These are phyloP conservation scores for Trichopria drosophilae DNA, from an alignment of 2,888 invertebrate genomes.

Conservation along the genomic window DNA sequence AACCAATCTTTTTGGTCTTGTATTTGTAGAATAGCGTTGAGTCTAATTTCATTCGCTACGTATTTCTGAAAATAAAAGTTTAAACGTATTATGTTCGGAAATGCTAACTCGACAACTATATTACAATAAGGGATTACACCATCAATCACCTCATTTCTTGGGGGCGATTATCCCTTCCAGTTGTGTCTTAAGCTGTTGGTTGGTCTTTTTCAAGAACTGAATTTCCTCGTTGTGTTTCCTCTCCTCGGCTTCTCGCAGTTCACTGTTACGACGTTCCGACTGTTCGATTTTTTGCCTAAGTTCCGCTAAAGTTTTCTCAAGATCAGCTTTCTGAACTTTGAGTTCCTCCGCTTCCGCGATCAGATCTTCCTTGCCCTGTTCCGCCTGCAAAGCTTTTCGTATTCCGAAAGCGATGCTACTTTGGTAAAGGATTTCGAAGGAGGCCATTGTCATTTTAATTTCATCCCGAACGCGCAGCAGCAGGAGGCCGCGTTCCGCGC, in stretches of 20 bases:
- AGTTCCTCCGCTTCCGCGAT: slow-evolving; percentile 74
- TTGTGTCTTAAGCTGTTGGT: slow-evolving; percentile 92
- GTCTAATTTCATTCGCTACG: too few relatives aligned
- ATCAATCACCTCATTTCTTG: too few relatives aligned
- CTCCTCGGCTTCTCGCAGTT: slow-evolving; percentile 85
- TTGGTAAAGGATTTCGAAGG: slow-evolving; percentile 94
- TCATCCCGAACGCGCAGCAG: slow-evolving; percentile 92
- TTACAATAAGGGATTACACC: too few relatives aligned
- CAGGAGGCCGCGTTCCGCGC: slow-evolving; percentile 93
- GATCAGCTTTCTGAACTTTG: slow-evolving; percentile 67
- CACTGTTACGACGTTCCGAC: slow-evolving; percentile 78
- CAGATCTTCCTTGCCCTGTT: slow-evolving; percentile 84
- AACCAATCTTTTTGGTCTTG: too few relatives aligned
- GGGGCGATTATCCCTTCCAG: slow-evolving; percentile 93
- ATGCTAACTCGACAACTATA: too few relatives aligned
- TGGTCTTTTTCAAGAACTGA: slow-evolving; percentile 89
- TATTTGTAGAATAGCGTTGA: too few relatives aligned
- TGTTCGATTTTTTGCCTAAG: slow-evolving; percentile 78
- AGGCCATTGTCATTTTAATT: slow-evolving; percentile 93
- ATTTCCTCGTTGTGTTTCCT: slow-evolving; percentile 92
- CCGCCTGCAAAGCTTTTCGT: slow-evolving; percentile 93
- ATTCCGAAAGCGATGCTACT: slow-evolving; percentile 97
- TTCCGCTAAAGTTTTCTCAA: slow-evolving; percentile 61
- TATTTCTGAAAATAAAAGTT: too few relatives aligned
- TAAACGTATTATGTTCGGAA: too few relatives aligned